Evolutionary conservation across 2,113 vertebrate species (phyloP).

Genomic region (Cairina moschata): DNA sequence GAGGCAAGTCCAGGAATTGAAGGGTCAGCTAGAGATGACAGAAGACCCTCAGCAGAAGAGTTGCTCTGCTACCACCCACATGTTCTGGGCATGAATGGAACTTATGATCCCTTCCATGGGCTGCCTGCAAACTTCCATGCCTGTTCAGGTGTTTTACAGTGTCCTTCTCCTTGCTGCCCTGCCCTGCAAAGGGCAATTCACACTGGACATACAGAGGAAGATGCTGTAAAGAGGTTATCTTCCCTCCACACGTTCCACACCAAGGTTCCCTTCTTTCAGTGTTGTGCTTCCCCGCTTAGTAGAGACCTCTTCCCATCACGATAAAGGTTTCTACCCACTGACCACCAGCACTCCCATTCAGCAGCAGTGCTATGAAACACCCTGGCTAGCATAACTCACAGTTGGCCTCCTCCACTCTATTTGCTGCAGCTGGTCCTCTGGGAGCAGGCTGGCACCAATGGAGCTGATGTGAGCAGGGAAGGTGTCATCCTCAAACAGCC

Average conservation of each 20-base stretch:
- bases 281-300: neutral
- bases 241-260: neutral
- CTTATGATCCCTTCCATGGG: neutral
- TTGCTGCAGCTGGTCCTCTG: neutral
- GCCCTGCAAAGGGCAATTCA: neutral
- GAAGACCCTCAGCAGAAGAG: neutral
- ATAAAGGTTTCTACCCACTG: neutral
- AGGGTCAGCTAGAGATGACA: neutral
- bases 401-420: conserved; percentile 73
- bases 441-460: conserved; percentile 62
- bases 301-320: neutral
- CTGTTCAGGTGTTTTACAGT: neutral
- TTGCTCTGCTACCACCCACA: neutral
- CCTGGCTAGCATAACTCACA: conserved; percentile 42
- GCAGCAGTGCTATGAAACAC: rapidly evolving
- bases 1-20: neutral
- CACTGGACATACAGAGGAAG: neutral
- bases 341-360: neutral
- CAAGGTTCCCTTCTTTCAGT: neutral
- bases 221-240: neutral
- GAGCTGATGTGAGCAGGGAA: conserved; percentile 69
- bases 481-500: conserved; percentile 73
- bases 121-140: neutral
- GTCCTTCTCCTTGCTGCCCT: neutral
- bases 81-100: neutral